A percentile compares a stretch with the other conserved stretches of the same genome.
phyloP scores from a whole-genome alignment of 2,888 invertebrate species.

The Acrobasis consociella region DNA sequence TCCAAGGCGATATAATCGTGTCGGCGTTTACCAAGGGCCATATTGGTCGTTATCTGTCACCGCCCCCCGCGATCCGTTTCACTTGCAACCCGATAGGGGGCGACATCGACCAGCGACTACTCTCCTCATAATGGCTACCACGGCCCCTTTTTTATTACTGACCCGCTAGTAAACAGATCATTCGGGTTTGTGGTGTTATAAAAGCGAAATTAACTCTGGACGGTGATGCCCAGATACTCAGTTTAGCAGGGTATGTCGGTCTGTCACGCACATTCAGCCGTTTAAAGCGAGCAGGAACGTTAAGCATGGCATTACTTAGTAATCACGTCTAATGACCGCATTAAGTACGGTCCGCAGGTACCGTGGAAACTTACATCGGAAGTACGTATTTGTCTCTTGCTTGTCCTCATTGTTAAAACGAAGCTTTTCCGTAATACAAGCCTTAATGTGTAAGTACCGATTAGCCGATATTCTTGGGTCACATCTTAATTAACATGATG shows the following conservation, averaged over 20 bases:
- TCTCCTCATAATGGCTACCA: constrained; percentile 74
- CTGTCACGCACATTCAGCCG: constrained; percentile 60
- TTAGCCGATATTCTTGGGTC: background rate
- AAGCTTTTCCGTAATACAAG: background rate
- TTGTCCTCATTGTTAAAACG: background rate
- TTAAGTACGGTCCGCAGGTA: constrained; percentile 27
- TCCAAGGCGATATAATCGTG: constrained; percentile 54
- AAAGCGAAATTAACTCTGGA: constrained; percentile 81
- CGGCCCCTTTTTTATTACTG: constrained; percentile 82
- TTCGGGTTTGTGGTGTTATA: constrained; percentile 83
- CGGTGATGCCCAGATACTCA: constrained; percentile 75
- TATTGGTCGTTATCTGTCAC: constrained; percentile 78
- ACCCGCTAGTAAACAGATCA: constrained; percentile 83
- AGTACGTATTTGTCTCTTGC: background rate
- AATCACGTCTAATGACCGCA: constrained; percentile 40
- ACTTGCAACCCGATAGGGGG: constrained; percentile 82
- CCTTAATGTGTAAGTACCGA: background rate
- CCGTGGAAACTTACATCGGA: constrained; percentile 15
- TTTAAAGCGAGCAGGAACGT: constrained; percentile 56
- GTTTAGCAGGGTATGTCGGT: constrained; percentile 62
- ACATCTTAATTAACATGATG: background rate
- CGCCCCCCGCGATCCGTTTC: constrained; percentile 78
- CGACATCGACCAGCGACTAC: constrained; percentile 68
- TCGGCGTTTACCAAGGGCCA: constrained; percentile 69
- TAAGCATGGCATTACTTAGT: constrained; percentile 49